A percentile compares a stretch with the other conserved stretches of the same genome.
Conservation (phyloP, 2,113 vertebrate species). For the Struthio camelus region DNA sequence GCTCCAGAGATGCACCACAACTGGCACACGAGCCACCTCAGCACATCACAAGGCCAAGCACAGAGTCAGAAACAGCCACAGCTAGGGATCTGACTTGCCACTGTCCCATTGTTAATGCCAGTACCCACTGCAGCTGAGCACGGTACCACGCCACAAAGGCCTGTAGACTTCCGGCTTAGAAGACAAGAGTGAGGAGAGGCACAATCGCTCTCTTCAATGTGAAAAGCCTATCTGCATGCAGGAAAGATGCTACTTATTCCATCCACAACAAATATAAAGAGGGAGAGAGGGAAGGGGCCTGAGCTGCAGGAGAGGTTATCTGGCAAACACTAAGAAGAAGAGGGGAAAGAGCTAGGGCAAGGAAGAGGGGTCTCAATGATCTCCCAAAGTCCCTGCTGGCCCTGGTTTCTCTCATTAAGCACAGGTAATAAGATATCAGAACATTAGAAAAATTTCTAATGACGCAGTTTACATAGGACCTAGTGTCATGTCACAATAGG, state of each 20-base stretch:
- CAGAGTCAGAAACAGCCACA: not conserved
- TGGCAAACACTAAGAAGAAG: not conserved
- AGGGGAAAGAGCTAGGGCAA: not conserved
- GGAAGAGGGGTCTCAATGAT: not conserved
- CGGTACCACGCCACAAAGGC: not conserved
- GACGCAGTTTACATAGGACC: not conserved
- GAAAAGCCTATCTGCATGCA: not conserved
- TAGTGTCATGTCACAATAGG: not conserved
- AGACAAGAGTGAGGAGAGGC: not conserved
- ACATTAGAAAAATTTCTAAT: not conserved
- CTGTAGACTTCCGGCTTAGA: not conserved
- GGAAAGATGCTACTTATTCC: not conserved
- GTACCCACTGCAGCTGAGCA: accelerated
- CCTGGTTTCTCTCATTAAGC: not conserved
- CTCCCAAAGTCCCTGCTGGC: not conserved
- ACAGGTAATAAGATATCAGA: not conserved
- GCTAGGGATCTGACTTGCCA: not conserved
- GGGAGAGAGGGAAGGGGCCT: not conserved
- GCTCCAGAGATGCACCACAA: not conserved
- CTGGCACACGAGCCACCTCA: not conserved
- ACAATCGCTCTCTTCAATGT: not conserved
- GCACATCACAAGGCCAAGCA: not conserved
- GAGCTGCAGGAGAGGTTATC: not conserved
- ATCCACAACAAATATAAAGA: not conserved
- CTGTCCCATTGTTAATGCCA: accelerated